These are phyloP conservation scores for Himalopsyche kuldschensis DNA, from an alignment of 2,888 invertebrate genomes.

Conservation along the genomic window DNA sequence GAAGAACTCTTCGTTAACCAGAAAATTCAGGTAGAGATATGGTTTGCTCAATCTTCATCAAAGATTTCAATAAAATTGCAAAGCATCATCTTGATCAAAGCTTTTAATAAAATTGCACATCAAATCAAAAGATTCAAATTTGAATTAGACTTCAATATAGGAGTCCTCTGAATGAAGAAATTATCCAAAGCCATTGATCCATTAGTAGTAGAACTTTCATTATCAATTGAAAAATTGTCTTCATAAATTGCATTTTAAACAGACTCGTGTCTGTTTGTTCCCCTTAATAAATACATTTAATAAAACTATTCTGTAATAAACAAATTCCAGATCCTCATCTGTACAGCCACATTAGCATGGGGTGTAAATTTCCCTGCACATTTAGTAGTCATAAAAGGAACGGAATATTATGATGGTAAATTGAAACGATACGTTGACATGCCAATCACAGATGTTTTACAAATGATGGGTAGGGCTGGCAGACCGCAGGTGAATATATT, in stretches of 20 bases:
- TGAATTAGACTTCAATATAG: too few relatives aligned
- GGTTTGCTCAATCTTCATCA: constrained; percentile 31
- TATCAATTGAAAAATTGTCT: not conserved
- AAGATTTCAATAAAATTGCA: not conserved
- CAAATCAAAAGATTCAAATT: too few relatives aligned
- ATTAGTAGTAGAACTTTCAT: not conserved
- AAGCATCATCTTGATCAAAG: too few relatives aligned
- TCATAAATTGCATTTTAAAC: not conserved
- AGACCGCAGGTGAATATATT: constrained; percentile 66
- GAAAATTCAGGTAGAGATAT: constrained; percentile 78
- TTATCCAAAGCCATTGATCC: not conserved
- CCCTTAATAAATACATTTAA: too few relatives aligned
- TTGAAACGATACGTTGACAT: constrained; percentile 96
- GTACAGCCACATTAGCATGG: constrained; percentile 98
- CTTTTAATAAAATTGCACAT: not conserved
- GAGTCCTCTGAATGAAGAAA: too few relatives aligned
- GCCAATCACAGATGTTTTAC: constrained; percentile 98
- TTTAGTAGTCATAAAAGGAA: constrained; percentile 96
- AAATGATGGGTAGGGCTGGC: constrained; percentile 99
- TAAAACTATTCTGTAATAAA: too few relatives aligned
- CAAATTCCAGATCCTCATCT: constrained; percentile 86
- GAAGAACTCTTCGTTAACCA: constrained; percentile 94
- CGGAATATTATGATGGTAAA: constrained; percentile 98
- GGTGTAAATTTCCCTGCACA: constrained; percentile 99
- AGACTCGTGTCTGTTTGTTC: too few relatives aligned